Percentiles rank a stretch among this genome's conserved stretches.
These are phyloP conservation scores for Epirrhoe alternata DNA, from an alignment of 2,888 invertebrate species.

Conservation along the genomic window DNA sequence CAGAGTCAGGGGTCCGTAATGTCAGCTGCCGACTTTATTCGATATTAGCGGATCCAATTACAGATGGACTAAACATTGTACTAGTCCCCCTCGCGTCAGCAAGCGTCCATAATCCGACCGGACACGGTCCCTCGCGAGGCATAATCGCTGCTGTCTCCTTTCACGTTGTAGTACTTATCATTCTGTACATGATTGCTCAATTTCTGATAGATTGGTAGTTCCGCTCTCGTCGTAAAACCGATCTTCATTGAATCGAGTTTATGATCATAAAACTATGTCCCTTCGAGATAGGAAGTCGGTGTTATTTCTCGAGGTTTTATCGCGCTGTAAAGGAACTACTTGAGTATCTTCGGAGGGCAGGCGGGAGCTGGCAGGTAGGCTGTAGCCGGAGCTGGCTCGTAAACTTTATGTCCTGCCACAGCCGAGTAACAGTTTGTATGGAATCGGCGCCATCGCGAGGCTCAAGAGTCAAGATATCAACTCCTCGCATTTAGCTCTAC, in stretches of 20 bases:
- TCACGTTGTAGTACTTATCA: background rate
- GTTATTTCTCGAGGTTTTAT: constrained; percentile 23
- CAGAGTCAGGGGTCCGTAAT: constrained; percentile 1
- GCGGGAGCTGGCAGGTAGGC: background rate
- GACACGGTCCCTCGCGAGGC: background rate
- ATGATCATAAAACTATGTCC: constrained; percentile 26
- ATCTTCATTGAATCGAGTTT: constrained; percentile 24
- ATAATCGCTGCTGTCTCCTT: background rate
- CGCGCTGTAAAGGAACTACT: constrained; percentile 12
- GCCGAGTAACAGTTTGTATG: constrained; percentile 9
- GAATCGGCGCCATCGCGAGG: background rate
- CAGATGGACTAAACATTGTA: background rate
- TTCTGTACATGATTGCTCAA: constrained; percentile 1
- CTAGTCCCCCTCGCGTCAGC: background rate
- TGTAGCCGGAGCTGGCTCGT: constrained; percentile 22
- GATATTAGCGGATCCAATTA: background rate
- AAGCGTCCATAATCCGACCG: background rate
- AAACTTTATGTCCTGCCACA: constrained; percentile 26
- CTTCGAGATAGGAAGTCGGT: constrained; percentile 24
- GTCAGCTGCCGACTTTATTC: background rate
- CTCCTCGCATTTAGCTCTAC: background rate
- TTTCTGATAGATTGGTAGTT: background rate
- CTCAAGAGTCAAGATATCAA: background rate
- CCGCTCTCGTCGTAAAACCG: constrained; percentile 15
- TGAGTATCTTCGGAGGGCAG: constrained; percentile 18